phyloP scores from a whole-genome alignment of 1,140 invertebrate genomes.

The Cydia amplana region DNA sequence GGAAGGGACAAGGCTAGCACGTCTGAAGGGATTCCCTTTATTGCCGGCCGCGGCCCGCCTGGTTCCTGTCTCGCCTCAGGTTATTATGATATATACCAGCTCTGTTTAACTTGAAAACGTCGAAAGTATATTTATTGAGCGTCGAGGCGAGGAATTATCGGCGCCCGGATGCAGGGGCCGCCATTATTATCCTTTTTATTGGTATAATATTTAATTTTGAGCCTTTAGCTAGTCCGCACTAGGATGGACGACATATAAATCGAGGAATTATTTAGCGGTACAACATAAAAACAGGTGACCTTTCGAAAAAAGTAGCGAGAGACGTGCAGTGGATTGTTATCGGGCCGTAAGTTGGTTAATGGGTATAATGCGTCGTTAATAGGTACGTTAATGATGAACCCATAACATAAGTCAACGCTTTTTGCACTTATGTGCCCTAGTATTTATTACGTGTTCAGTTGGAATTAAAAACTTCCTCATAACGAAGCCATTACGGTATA shows the following conservation, averaged over 20 bases:
- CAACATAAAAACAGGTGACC: conserved; percentile 33
- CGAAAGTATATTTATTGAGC: conserved; percentile 76
- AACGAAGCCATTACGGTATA: not conserved
- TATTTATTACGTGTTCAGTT: not conserved
- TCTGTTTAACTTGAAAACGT: conserved; percentile 72
- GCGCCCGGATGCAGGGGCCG: conserved; percentile 66
- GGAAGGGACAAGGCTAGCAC: conserved; percentile 64
- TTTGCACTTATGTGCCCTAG: not conserved
- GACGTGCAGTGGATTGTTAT: conserved; percentile 10
- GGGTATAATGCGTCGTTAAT: conserved; percentile 14
- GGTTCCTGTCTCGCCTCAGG: conserved; percentile 69
- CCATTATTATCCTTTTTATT: conserved; percentile 78
- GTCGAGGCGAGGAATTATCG: conserved; percentile 68
- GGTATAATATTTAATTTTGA: conserved; percentile 79
- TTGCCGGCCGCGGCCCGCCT: conserved; percentile 62
- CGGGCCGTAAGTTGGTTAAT: not conserved
- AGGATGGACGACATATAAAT: conserved; percentile 68
- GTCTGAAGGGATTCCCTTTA: conserved; percentile 77
- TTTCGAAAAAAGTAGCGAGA: conserved; percentile 8
- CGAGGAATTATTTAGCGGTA: conserved; percentile 59
- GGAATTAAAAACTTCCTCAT: not conserved
- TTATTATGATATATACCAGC: conserved; percentile 76
- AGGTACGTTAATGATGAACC: not conserved
- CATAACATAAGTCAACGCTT: not conserved
- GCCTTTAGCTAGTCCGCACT: conserved; percentile 60